These are phyloP conservation scores for Armadillidium nasatum DNA, from an alignment of 1,140 invertebrate species.

Conservation along the genomic window DNA sequence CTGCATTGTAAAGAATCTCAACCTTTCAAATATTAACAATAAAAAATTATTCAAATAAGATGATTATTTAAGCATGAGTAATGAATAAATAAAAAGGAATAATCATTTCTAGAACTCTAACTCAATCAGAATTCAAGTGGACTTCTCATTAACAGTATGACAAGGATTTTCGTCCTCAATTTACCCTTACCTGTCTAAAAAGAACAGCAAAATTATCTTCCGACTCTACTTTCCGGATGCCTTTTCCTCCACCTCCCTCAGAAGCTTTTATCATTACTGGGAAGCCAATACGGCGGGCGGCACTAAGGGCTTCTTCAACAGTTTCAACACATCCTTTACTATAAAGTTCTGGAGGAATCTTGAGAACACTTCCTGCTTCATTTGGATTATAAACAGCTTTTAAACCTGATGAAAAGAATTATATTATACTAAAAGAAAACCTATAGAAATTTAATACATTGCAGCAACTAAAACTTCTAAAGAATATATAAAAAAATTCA, in stretches of 20 bases:
- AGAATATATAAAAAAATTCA: too few species aligned
- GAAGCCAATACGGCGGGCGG: constrained; percentile 89
- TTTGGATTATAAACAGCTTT: constrained; percentile 79
- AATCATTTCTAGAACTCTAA: too few species aligned
- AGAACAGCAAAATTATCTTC: constrained; percentile 84
- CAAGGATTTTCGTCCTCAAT: neutral
- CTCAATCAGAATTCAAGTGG: too few species aligned
- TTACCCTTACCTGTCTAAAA: constrained; percentile 71
- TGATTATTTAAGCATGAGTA: too few species aligned
- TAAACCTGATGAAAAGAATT: constrained; percentile 55
- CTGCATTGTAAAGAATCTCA: too few species aligned
- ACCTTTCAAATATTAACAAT: too few species aligned
- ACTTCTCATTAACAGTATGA: too few species aligned
- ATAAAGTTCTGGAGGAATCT: constrained; percentile 88
- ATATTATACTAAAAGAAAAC: too few species aligned
- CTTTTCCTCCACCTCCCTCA: constrained; percentile 98
- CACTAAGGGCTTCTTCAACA: constrained; percentile 79
- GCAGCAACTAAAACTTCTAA: too few species aligned
- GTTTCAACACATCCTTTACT: constrained; percentile 82
- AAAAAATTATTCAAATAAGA: too few species aligned
- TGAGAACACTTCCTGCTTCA: constrained; percentile 61
- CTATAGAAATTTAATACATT: too few species aligned
- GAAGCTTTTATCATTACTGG: constrained; percentile 99
- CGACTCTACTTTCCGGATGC: constrained; percentile 90
- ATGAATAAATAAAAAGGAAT: too few species aligned